Evolutionary conservation across 2,797 vertebrate genomes (phyloP).

Genomic region (Threskiornis aethiopicus): DNA sequence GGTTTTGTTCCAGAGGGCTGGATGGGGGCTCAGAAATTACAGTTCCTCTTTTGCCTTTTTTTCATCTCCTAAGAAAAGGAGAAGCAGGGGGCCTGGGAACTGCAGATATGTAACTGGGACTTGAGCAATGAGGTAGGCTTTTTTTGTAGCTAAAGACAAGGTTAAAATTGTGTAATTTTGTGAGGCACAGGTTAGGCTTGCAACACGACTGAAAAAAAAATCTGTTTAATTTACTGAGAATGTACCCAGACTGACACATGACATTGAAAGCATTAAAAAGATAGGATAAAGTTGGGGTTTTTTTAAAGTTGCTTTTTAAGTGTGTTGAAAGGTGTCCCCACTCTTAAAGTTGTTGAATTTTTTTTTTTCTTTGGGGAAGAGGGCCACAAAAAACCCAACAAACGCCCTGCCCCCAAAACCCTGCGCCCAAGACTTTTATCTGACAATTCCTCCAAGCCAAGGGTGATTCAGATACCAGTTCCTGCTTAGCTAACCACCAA

Average conservation of each 20-base stretch:
- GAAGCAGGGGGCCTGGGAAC: slow-evolving; percentile 33
- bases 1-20: slow-evolving; percentile 27
- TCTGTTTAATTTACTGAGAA: not conserved
- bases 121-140: slow-evolving; percentile 13
- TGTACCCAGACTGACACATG: not conserved
- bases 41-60: slow-evolving; percentile 31
- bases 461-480: slow-evolving; percentile 55
- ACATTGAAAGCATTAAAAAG: not conserved
- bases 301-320: not conserved
- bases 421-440: not conserved
- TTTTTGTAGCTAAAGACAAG: not conserved
- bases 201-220: not conserved
- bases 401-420: not conserved
- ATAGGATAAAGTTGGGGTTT: not conserved
- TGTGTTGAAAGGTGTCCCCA: not conserved
- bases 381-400: not conserved
- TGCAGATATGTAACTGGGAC: not conserved
- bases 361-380: not conserved
- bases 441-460: not conserved
- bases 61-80: slow-evolving; percentile 20
- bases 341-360: not conserved
- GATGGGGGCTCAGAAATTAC: slow-evolving; percentile 3
- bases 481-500: slow-evolving; percentile 46
- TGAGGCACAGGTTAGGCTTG: slow-evolving; percentile 17
- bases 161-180: slow-evolving; percentile 33